These are phyloP conservation scores for Oreotrochilus melanogaster DNA, from an alignment of 2,113 vertebrate species.

Conservation along the genomic window DNA sequence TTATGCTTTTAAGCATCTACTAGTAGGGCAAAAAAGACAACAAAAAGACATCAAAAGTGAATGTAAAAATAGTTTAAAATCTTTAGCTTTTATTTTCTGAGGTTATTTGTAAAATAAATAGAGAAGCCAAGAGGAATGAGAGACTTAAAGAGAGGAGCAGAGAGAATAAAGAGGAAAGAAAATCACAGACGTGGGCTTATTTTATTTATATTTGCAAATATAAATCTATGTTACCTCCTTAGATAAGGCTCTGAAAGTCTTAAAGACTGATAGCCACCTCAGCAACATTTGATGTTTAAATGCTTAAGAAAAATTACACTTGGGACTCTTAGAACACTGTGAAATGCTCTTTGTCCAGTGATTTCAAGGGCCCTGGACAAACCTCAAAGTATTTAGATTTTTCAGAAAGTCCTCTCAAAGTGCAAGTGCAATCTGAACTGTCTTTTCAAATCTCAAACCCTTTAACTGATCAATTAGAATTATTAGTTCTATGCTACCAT, in stretches of 20 bases:
- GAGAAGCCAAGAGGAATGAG: slow-evolving; percentile 23
- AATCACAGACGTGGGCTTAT: neutral
- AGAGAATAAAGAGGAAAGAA: slow-evolving; percentile 39
- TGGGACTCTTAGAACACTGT: neutral
- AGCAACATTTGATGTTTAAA: neutral
- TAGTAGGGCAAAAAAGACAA: neutral
- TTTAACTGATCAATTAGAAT: neutral
- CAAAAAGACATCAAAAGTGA: neutral
- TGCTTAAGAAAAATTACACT: neutral
- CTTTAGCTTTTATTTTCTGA: neutral
- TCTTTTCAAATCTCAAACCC: neutral
- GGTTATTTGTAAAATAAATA: no score
- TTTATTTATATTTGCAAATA: neutral
- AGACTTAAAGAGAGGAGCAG: slow-evolving; percentile 29
- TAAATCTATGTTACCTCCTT: neutral
- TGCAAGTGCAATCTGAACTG: neutral
- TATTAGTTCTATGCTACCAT: neutral
- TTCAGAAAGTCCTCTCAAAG: neutral
- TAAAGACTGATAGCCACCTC: neutral
- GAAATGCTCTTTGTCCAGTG: neutral
- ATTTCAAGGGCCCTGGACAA: neutral
- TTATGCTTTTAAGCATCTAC: neutral
- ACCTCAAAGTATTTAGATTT: neutral
- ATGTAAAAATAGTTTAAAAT: neutral
- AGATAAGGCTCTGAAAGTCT: neutral